Percentiles rank a stretch among this genome's conserved stretches.
These are phyloP conservation scores for Caenorhabditis sp. DNA, from an alignment of 2,888 invertebrate species.

Conservation along the genomic window DNA sequence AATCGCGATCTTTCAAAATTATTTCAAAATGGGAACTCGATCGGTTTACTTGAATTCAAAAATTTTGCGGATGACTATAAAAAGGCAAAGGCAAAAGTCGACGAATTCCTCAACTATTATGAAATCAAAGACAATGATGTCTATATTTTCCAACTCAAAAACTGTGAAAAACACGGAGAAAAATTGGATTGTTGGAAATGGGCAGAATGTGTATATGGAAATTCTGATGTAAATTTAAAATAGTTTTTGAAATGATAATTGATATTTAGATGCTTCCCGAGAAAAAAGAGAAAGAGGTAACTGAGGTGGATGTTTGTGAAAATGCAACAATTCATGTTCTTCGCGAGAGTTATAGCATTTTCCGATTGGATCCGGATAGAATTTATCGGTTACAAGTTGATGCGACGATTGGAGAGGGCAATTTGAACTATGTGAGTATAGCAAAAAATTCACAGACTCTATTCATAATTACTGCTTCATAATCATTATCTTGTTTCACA, in stretches of 20 bases:
- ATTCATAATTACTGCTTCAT: too few species aligned
- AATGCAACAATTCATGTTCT: background rate
- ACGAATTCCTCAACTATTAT: background rate
- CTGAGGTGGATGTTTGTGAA: background rate
- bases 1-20: background rate
- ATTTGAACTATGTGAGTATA: background rate
- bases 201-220: background rate
- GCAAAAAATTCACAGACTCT: too few species aligned
- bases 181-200: slow-evolving; percentile 5
- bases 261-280: background rate
- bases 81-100: background rate
- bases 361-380: background rate
- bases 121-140: background rate
- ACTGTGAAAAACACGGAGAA: background rate
- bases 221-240: background rate
- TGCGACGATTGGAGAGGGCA: background rate
- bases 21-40: background rate
- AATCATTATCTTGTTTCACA: too few species aligned
- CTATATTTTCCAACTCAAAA: background rate
- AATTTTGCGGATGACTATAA: background rate
- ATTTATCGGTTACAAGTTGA: background rate
- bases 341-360: background rate
- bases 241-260: too few species aligned
- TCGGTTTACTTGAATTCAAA: background rate
- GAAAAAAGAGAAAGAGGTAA: background rate